Base-by-base conservation (phyloP, 30 jellyfish, hydroid and myxozoan species). In the Clytia hemisphaerica region DNA sequence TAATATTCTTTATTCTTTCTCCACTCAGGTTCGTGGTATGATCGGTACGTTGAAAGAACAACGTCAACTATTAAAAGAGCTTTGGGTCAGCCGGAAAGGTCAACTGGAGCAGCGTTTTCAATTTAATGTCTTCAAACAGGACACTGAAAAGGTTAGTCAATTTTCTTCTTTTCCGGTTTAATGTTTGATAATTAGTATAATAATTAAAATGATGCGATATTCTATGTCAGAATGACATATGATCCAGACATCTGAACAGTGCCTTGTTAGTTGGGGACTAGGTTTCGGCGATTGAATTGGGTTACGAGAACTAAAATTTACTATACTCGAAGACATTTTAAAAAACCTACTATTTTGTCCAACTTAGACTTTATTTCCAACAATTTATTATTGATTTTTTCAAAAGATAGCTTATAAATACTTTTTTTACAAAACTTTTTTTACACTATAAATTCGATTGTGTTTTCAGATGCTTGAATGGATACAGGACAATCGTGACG, bases 401-500 rank as follows among this genome's bases (percentile, higher is more conserved):
- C n/a, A n/a, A n/a, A n/a, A n/a, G n/a, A n/a, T n/a, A n/a, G n/a
- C n/a, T n/a, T n/a, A n/a, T n/a, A n/a, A n/a, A n/a, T n/a, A n/a
- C n/a, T n/a, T n/a, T n/a, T n/a, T n/a, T n/a, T n/a, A n/a, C 21
- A 48, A 48, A 48, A 48, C 31, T 48, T 48, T n/a, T n/a, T n/a
- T n/a, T n/a, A n/a, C n/a, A n/a, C n/a, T n/a, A n/a, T n/a, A n/a
- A 0, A 4, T 37, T 71, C 34, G 2, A 42, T 72, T 19, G 2
- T 10, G 22, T n/a, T 15, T 45, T 46, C 59, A 87, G 97, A 87
- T 87, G 97, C 85, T 87, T 66, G 77, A 88, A n/a, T 87, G 97
- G 97, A 79, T 87, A 10, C 91, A 79, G 35, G 97, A 87, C 45
- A 87, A 87, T 76, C 48, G 97, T 19, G 73, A 78, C 7, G 97